These are phyloP conservation scores for Halisarca cf. caerulea DNA, from an alignment of 37 sponge, comb jelly and placozoan species.

Conservation along the genomic window DNA sequence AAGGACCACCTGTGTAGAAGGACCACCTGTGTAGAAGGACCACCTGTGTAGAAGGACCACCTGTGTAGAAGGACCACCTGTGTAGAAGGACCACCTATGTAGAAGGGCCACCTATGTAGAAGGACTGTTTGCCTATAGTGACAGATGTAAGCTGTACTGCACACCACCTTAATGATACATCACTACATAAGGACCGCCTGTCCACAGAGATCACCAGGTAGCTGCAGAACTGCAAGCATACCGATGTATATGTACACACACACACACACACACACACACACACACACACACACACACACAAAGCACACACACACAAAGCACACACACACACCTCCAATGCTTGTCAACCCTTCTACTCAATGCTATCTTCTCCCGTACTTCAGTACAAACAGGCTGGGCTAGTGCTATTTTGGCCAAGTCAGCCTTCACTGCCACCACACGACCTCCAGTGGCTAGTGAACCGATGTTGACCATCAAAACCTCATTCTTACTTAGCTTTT, in stretches of 20 bases:
- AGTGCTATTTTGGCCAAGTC: constrained; percentile 95
- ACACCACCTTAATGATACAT: too few relatives aligned
- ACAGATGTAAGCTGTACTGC: too few relatives aligned
- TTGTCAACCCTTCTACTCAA: constrained; percentile 93
- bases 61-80: too few relatives aligned
- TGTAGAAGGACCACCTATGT: too few relatives aligned
- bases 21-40: too few relatives aligned
- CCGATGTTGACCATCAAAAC: constrained; percentile 98
- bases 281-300: constrained; percentile 32
- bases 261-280: constrained; percentile 13
- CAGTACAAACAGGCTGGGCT: constrained; percentile 95
- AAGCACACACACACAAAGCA: constrained; percentile 3
- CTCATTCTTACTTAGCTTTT: constrained; percentile 87
- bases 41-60: too few relatives aligned
- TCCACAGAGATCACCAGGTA: too few relatives aligned
- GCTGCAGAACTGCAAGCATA: background rate
- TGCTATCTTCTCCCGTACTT: constrained; percentile 95
- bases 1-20: too few relatives aligned
- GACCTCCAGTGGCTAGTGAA: constrained; percentile 91
- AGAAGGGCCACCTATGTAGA: too few relatives aligned
- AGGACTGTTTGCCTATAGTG: too few relatives aligned
- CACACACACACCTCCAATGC: constrained; percentile 88
- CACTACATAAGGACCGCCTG: too few relatives aligned
- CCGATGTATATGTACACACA: background rate
- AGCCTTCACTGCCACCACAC: constrained; percentile 91